phyloP scores from a whole-genome alignment of 1,140 invertebrate species.

The Drosophila mauritiana region DNA sequence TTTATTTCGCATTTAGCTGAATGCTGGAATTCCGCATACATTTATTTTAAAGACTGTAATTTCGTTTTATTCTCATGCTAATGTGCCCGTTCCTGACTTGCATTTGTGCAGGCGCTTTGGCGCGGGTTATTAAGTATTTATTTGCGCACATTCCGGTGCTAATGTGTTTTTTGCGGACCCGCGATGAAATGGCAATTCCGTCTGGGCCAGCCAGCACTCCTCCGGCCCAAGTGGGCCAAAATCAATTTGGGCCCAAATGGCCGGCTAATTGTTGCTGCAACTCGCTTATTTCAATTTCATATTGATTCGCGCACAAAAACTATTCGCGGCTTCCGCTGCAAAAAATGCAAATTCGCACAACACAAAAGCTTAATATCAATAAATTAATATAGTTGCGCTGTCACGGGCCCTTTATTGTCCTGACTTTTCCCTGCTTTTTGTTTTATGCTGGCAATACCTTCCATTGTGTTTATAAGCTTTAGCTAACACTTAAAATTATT shows the following conservation, averaged over 20 bases:
- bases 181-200: conserved; percentile 59
- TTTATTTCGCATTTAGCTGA: conserved; percentile 82
- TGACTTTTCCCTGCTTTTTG: not conserved
- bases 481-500: no score
- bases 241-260: conserved; percentile 57
- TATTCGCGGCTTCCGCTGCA: conserved; percentile 28
- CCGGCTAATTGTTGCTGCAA: conserved; percentile 30
- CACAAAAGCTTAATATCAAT: conserved; percentile 65
- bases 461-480: not conserved
- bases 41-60: conserved; percentile 83
- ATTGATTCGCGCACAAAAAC: conserved; percentile 6
- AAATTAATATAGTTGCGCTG: conserved; percentile 52
- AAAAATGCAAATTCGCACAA: conserved; percentile 46
- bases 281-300: conserved; percentile 19
- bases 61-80: conserved; percentile 78
- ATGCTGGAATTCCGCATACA: conserved; percentile 81
- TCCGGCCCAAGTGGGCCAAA: conserved; percentile 16
- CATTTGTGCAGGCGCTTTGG: conserved; percentile 29
- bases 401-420: conserved; percentile 1
- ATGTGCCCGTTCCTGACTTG: conserved; percentile 51
- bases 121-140: conserved; percentile 71
- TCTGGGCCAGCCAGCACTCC: not conserved
- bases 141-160: conserved; percentile 64
- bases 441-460: conserved; percentile 1
- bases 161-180: conserved; percentile 37